These are phyloP conservation scores for Eudemis profundana DNA, from an alignment of 2,888 invertebrate genomes.

Conservation along the genomic window DNA sequence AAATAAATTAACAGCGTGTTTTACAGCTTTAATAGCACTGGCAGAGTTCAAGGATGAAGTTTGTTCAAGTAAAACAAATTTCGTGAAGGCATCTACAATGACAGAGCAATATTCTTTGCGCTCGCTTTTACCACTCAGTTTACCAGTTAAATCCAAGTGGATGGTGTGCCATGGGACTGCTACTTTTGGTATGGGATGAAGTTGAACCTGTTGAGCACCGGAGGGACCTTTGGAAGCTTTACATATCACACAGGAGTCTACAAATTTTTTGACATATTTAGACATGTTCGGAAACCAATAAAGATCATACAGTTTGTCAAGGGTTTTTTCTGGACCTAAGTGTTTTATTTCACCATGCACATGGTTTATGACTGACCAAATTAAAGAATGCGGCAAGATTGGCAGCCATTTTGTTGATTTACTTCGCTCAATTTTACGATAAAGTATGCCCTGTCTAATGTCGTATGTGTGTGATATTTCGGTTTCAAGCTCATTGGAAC, in stretches of 20 bases:
- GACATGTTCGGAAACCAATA: constrained; percentile 6
- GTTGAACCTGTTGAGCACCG: not conserved
- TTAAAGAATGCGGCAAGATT: not conserved
- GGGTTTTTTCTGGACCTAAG: not conserved
- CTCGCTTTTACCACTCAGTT: not conserved
- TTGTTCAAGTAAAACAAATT: too few species aligned
- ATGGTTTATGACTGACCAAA: not conserved
- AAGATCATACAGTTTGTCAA: not conserved
- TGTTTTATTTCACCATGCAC: constrained; percentile 1
- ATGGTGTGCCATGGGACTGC: constrained; percentile 2
- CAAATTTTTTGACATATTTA: not conserved
- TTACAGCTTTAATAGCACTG: constrained; percentile 1
- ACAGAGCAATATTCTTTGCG: too few species aligned
- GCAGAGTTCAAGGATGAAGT: constrained; percentile 2
- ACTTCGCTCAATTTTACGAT: not conserved
- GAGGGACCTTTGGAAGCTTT: not conserved
- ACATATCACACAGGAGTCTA: not conserved
- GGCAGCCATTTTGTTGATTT: not conserved
- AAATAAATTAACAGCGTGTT: constrained; percentile 25
- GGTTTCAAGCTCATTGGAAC: not conserved
- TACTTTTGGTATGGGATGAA: not conserved
- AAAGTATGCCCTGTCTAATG: not conserved
- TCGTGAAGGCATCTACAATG: too few species aligned
- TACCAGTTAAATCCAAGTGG: not conserved
- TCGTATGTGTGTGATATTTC: not conserved